Percentiles rank a stretch among this genome's conserved stretches.
Conservation (phyloP, 2,113 vertebrate species). For the Ploceus nigricollis region DNA sequence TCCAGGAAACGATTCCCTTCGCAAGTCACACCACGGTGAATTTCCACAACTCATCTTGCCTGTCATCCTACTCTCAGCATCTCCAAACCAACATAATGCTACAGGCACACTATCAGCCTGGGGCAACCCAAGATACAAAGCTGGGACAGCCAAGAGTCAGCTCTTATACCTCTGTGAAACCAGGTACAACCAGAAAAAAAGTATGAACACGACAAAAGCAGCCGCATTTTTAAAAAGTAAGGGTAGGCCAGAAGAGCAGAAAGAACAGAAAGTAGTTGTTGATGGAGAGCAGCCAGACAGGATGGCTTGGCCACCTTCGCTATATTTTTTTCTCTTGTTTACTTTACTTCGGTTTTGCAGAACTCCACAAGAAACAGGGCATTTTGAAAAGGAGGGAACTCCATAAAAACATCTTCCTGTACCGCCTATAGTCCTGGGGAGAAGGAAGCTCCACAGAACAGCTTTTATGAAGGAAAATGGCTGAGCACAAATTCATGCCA, state of each 20-base stretch:
- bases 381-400: neutral
- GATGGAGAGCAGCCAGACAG: constrained; percentile 16
- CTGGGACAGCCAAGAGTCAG: neutral
- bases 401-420: neutral
- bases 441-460: neutral
- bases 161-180: neutral
- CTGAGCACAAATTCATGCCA: constrained; percentile 21
- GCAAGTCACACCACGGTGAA: neutral
- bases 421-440: neutral
- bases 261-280: neutral
- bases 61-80: neutral
- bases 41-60: neutral
- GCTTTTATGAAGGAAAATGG: constrained; percentile 50
- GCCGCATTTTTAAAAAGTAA: neutral
- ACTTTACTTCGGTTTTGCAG: neutral
- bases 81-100: neutral
- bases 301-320: neutral
- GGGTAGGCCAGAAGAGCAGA: neutral
- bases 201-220: neutral
- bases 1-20: neutral
- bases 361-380: neutral
- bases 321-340: neutral
- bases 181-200: neutral
- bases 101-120: accelerated
- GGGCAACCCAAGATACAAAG: neutral